A percentile compares a stretch with the other conserved stretches of the same genome.
These are phyloP conservation scores for Notechis scutatus DNA, from an alignment of 2,113 vertebrate species.

Conservation along the genomic window DNA sequence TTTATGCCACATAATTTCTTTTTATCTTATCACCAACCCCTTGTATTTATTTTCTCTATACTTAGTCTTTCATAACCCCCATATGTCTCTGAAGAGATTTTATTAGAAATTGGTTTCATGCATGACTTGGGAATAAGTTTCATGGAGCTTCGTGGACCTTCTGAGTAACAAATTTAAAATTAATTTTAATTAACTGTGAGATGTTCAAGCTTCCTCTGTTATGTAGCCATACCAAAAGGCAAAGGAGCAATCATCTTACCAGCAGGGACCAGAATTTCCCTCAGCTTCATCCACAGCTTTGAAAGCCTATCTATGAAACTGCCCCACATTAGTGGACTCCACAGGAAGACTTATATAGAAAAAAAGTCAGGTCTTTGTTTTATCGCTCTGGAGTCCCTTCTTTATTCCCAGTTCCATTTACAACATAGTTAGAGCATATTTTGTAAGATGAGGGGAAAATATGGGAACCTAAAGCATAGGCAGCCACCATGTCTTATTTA, in stretches of 20 bases:
- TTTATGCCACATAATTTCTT: neutral
- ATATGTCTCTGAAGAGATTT: neutral
- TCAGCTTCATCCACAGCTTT: neutral
- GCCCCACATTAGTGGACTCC: neutral
- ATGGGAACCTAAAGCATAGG: neutral
- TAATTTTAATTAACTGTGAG: neutral
- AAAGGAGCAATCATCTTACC: neutral
- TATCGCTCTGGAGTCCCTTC: neutral
- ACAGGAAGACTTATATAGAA: neutral
- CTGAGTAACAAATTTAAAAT: neutral
- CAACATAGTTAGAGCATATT: neutral
- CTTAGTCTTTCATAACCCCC: neutral
- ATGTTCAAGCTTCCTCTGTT: neutral
- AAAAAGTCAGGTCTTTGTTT: neutral
- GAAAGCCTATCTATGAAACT: neutral
- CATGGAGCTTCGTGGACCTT: neutral
- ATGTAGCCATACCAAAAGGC: neutral
- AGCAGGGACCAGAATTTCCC: neutral
- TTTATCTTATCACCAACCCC: neutral
- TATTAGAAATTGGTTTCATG: neutral
- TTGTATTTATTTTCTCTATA: neutral
- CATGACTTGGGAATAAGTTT: neutral
- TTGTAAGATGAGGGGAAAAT: neutral
- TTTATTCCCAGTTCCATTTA: neutral
- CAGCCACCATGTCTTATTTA: neutral